Base-by-base conservation (phyloP, 2,888 invertebrate genomes). In the Cylloceria caligata region DNA sequence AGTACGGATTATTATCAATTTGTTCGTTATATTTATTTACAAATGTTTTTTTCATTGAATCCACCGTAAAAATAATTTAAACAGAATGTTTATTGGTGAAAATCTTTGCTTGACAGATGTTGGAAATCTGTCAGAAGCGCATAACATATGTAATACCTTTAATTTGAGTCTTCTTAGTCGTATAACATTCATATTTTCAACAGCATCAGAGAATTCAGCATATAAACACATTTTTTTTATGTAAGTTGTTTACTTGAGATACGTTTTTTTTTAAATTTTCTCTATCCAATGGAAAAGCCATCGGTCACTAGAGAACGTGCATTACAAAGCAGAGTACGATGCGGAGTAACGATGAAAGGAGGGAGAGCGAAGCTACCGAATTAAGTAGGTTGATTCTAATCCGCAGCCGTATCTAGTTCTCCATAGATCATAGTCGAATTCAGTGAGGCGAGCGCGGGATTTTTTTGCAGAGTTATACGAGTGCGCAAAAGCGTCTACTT, bases 321-420 rank as follows among this genome's bases (percentile, higher is more conserved):
- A 55, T 55, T n/a, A 55, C 55, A 55, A 55, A 55, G 47, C 47
- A 21, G 19, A 49, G 47, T 11, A 19, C 7, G 21, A 49, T 21
- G 47, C 21, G 57, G 24, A 39, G 42, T 67, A 72, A 64, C 57
- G 49, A 68, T 13, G 36, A 62, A 4, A 16, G 62, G 49, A 42
- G 73, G 62, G 21, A 24, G n/a, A 42, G 42, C 3, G 16, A 52
- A 47, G 62, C 67, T 72, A 9, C 57, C 47, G 24, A 72, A 47
- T 57, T 69, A 74, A 78, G 78, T 74, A 73, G 81, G 78, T 81
- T 74, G 73, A 47, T 27, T 73, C 64, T 74, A 74, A 81, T 77
- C 78, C 68, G 73, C 64, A 64, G 36, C 81, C 34, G 62, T 64
- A 34, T 67, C 55, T 74, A 52, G 36, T 62, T 75, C 64, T 47